phyloP scores from a whole-genome alignment of 1,140 invertebrate species.

The Vanessa tameamea region DNA sequence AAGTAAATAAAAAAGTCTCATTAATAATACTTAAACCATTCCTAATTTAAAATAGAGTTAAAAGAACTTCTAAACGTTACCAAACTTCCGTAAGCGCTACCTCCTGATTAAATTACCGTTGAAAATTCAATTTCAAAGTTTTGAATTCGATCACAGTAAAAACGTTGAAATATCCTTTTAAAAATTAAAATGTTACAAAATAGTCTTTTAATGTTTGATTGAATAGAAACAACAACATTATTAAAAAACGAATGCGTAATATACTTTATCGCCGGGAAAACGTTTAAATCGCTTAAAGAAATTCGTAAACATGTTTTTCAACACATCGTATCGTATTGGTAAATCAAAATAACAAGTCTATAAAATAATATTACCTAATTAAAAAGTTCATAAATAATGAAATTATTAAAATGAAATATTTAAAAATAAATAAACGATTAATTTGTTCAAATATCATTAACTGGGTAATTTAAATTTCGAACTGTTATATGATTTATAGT shows the following conservation, averaged over 20 bases:
- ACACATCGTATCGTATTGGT: slow-evolving; percentile 2
- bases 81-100: slow-evolving; percentile 32
- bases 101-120: slow-evolving; percentile 32
- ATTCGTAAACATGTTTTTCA: slow-evolving; percentile 60
- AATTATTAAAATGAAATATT: neutral
- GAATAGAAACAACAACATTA: slow-evolving; percentile 23
- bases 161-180: neutral
- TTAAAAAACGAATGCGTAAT: slow-evolving; percentile 49
- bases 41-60: slow-evolving; percentile 13
- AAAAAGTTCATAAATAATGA: neutral
- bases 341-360: slow-evolving; percentile 5
- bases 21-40: neutral
- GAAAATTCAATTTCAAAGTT: slow-evolving; percentile 29
- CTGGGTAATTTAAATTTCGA: neutral
- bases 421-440: neutral
- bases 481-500: neutral
- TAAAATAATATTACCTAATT: slow-evolving; percentile 10
- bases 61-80: slow-evolving; percentile 24
- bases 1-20: neutral
- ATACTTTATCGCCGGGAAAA: slow-evolving; percentile 35
- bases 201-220: neutral
- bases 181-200: neutral
- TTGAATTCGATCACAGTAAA: slow-evolving; percentile 19
- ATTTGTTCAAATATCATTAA: neutral
- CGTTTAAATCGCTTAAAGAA: slow-evolving; percentile 25